Conservation (phyloP, 2,888 invertebrate species). For the Octonoba sinensis region DNA sequence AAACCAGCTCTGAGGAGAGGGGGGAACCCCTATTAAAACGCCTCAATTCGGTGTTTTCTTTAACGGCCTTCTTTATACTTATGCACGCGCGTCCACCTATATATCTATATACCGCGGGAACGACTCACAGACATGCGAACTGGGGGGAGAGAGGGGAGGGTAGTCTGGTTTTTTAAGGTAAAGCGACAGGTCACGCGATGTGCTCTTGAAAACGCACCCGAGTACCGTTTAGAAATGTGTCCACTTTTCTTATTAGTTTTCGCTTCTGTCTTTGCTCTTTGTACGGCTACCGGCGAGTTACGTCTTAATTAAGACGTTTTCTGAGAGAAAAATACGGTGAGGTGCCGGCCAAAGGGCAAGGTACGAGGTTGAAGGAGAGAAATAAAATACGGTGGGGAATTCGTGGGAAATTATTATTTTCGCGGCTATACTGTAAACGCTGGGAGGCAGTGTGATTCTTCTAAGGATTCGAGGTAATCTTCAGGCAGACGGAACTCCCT, state of each 20-base stretch:
- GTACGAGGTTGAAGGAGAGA: no score
- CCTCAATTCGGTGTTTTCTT: slow-evolving; percentile 16
- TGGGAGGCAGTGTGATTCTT: no score
- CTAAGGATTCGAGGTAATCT: no score
- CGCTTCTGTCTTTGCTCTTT: slow-evolving; percentile 12
- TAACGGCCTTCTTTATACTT: slow-evolving; percentile 2
- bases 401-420: no score
- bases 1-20: no score
- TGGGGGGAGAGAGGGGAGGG: slow-evolving; percentile 6
- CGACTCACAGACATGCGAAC: not conserved
- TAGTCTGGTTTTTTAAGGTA: slow-evolving; percentile 44
- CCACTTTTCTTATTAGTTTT: slow-evolving; percentile 8
- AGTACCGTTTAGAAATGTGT: slow-evolving; percentile 8
- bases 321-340: slow-evolving; percentile 8
- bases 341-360: not conserved
- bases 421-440: no score
- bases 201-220: slow-evolving; percentile 34
- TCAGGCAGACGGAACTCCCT: no score
- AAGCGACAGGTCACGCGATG: slow-evolving; percentile 55
- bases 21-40: slow-evolving; percentile 9
- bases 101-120: slow-evolving; percentile 1
- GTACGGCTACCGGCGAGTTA: slow-evolving; percentile 31
- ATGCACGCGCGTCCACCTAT: not conserved
- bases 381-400: no score
- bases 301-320: slow-evolving; percentile 52